These are phyloP conservation scores for Centruroides vittatus DNA, from an alignment of 1,140 invertebrate species.

Conservation along the genomic window DNA sequence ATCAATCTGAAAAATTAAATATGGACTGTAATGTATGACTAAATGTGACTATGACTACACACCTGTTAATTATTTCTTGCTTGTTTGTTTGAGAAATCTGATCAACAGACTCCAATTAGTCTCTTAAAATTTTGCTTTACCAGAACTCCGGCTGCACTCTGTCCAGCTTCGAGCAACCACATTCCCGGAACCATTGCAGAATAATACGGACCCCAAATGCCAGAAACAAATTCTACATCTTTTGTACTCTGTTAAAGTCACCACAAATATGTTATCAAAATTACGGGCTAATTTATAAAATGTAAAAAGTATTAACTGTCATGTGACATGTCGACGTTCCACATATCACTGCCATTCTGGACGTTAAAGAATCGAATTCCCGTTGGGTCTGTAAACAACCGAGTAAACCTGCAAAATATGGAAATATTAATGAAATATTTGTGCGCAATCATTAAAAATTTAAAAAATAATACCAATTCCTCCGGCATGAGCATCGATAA, in stretches of 20 bases:
- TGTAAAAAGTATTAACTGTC: constrained; percentile 39
- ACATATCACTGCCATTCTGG: constrained; percentile 61
- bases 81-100: too few relatives aligned
- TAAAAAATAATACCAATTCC: constrained; percentile 44
- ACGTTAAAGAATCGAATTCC: constrained; percentile 26
- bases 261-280: too few relatives aligned
- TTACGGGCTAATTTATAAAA: too few relatives aligned
- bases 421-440: background rate
- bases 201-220: constrained; percentile 90
- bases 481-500: constrained; percentile 93
- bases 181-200: constrained; percentile 73
- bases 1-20: constrained; percentile 40
- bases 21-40: too few relatives aligned
- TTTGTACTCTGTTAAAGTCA: constrained; percentile 25
- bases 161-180: constrained; percentile 84
- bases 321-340: constrained; percentile 94
- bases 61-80: too few relatives aligned
- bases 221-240: constrained; percentile 32
- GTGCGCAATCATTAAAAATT: background rate
- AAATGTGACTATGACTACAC: too few relatives aligned
- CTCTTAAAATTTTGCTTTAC: background rate
- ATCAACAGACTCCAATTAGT: too few relatives aligned
- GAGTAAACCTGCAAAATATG: background rate
- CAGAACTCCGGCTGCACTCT: constrained; percentile 76
- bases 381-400: background rate